Conservation (phyloP, 2,113 vertebrate genomes). For the Siniperca knerii region DNA sequence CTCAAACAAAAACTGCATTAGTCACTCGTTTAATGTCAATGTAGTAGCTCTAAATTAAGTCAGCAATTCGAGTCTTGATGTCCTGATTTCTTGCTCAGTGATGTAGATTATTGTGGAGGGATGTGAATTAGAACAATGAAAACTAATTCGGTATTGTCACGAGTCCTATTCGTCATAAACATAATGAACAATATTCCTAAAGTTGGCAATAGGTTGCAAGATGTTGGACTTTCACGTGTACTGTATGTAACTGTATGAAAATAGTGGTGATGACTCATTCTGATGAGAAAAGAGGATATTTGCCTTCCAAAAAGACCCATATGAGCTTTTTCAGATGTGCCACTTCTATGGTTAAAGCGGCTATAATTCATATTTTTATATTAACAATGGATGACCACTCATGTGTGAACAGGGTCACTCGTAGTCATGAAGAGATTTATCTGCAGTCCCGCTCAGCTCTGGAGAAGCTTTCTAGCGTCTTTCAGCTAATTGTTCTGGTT, state of each 20-base stretch:
- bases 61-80: not conserved
- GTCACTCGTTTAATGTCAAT: not conserved
- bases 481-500: too few species aligned
- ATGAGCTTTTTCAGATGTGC: not conserved
- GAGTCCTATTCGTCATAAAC: not conserved
- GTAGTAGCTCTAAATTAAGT: not conserved
- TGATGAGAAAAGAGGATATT: not conserved
- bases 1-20: not conserved
- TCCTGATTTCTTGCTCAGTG: not conserved
- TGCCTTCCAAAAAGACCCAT: not conserved
- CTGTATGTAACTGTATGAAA: not conserved
- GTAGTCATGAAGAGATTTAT: too few species aligned
- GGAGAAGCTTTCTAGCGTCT: too few species aligned
- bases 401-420: not conserved
- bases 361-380: too few species aligned
- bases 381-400: not conserved
- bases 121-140: not conserved
- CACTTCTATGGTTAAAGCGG: not conserved
- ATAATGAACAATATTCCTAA: not conserved
- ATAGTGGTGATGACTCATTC: not conserved
- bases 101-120: not conserved
- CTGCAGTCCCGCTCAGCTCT: too few species aligned
- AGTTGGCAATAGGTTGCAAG: not conserved
- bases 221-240: not conserved
- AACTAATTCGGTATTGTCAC: not conserved